Percentiles rank a stretch among this genome's conserved stretches.
Evolutionary conservation across 2,797 vertebrate genomes (phyloP).

Genomic region (Diglossa cyanea): DNA sequence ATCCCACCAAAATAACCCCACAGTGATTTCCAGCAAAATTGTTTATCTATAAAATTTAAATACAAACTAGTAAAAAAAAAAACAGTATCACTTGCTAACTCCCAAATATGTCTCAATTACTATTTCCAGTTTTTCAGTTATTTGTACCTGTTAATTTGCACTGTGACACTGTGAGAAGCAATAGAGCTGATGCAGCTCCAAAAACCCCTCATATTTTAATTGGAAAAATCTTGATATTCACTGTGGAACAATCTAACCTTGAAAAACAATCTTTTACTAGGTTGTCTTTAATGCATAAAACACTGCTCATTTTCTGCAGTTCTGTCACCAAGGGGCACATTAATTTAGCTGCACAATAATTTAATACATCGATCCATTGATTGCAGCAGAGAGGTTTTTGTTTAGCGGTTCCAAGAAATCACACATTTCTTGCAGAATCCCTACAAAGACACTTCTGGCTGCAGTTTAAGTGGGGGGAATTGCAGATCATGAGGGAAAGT

Average conservation of each 20-base stretch:
- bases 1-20: background rate
- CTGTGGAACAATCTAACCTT: slow-evolving; percentile 31
- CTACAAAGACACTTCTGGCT: background rate
- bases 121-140: background rate
- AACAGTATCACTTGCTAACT: background rate
- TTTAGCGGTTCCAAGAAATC: background rate
- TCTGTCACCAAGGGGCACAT: slow-evolving; percentile 3
- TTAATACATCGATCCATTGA: slow-evolving; percentile 23
- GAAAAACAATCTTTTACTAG: slow-evolving; percentile 52
- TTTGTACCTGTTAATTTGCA: background rate
- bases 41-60: background rate
- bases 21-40: background rate
- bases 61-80: background rate
- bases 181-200: background rate
- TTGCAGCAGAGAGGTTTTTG: slow-evolving; percentile 29
- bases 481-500: background rate
- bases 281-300: slow-evolving; percentile 55
- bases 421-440: background rate
- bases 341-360: slow-evolving; percentile 44
- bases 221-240: slow-evolving; percentile 18
- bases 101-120: background rate
- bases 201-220: slow-evolving; percentile 5
- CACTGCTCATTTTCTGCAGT: slow-evolving; percentile 25
- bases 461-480: slow-evolving; percentile 2
- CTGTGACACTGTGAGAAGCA: background rate